Evolutionary conservation across 2,888 invertebrate genomes (phyloP), one percentile per base, ranked within the genome.

Genomic region (Phlogophora meticulosa): DNA sequence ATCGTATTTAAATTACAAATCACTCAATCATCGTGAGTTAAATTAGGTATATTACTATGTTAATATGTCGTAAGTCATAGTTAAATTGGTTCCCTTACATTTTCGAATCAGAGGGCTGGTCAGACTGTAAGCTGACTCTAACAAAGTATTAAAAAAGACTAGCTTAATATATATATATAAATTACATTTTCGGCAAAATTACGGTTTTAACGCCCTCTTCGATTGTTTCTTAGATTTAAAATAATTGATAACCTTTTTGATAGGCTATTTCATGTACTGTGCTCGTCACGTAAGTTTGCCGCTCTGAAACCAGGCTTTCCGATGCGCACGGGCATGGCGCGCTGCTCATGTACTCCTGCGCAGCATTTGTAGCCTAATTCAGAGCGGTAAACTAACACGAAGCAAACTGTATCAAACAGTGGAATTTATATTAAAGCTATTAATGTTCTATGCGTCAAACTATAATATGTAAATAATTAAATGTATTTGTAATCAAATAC

Each of bases 401-500:
- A 2, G 28, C 5, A 5, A 28, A 28, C 28, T 28, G 5, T 28
- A 34, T 20, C 7, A 17, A 72, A 15, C 20, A 22, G 22, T 74
- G 34, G 55, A 55, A 59, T 67, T 67, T 67, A 67, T 55, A 66
- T 42, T 34, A 49, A 58, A 73, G 24, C 51, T 57, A 60, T 60
- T 56, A 56, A 70, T 20, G 22, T 67, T 59, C 60, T 67, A 34
- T 70, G 69, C 52, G 48, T 52, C 1, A 61, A 17, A 32, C 45
- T 49, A 59, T 56, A 74, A 43, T 58, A 40, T 66, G 46, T 76
- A 48, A 45, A 65, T 59, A 65, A 28, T 56, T 42, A 43, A 34
- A 38, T 20, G 57, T 77, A 74, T 60, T 64, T 80, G 20, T 58
- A 46, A 67, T 51, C 42, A 46, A 60, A 49, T 75, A 69, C 28